A percentile compares a stretch with the other conserved stretches of the same genome.
Conservation (phyloP, 2,888 invertebrate species). For the Crepidodera aurea region DNA sequence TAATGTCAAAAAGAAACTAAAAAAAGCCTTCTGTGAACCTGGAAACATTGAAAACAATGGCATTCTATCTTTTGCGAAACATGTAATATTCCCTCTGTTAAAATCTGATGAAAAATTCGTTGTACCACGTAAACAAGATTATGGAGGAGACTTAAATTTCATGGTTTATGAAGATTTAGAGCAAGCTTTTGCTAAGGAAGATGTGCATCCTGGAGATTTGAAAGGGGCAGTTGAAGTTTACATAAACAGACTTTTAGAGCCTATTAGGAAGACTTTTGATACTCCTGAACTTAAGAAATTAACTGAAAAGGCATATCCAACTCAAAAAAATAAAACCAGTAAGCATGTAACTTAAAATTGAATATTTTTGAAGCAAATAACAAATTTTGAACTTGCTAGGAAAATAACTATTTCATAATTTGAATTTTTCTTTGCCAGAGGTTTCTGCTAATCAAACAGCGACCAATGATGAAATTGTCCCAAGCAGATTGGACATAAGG, state of each 20-base stretch:
- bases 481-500: conserved; percentile 83
- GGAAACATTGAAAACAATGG: conserved; percentile 96
- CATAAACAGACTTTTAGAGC: conserved; percentile 87
- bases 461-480: conserved; percentile 70
- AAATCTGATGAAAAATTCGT: conserved; percentile 75
- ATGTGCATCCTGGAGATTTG: conserved; percentile 93
- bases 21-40: conserved; percentile 93
- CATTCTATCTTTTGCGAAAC: conserved; percentile 90
- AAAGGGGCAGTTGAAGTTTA: conserved; percentile 85
- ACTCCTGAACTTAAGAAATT: conserved; percentile 81
- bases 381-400: too few relatives aligned
- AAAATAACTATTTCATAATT: too few relatives aligned
- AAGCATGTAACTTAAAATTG: too few relatives aligned
- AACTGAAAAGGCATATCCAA: conserved; percentile 84
- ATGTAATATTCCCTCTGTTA: conserved; percentile 88
- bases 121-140: conserved; percentile 74
- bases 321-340: conserved; percentile 68
- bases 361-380: background rate
- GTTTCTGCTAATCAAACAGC: conserved; percentile 31
- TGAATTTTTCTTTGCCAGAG: too few relatives aligned
- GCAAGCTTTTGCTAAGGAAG: conserved; percentile 79
- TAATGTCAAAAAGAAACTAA: conserved; percentile 91
- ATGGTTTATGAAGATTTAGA: conserved; percentile 80
- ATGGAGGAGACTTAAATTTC: conserved; percentile 82
- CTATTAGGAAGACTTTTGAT: conserved; percentile 87